Base-by-base conservation (phyloP, 2,797 vertebrate species). In the Enteromius thamalakanensis region DNA sequence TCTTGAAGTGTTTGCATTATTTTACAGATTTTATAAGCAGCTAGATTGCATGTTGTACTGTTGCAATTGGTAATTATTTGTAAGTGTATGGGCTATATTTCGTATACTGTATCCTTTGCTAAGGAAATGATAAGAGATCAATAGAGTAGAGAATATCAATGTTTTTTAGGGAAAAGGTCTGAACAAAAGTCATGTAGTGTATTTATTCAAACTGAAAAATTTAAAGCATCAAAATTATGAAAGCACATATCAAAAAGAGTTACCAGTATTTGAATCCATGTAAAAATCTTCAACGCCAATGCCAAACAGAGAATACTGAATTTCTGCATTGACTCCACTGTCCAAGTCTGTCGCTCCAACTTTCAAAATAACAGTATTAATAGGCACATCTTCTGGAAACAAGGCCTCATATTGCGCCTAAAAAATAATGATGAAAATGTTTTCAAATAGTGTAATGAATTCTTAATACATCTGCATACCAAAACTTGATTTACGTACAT, bases 261-360 rank as follows among this genome's bases (percentile, higher is more conserved):
- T 94, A 99, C 98, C 98, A 78, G 96, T 97, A 88, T 96, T 97
- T 87, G 96, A 93, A 89, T 95, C 94, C 88, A 99, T 95, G 90
- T 91, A 96, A 93, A 99, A 99, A 89, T 98, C 98, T 90, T 99
- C 98, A 29, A 96, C 96, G 65, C 97, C 97, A 6, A 95, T 94
- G 85, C 98, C 98, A 90, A 95, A 96, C 51, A 99, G 89, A 0
- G 96, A 96, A 37, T 98, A 99, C 83, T 96, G 96, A 87, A 99
- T 96, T 90, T 98, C 97, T 32, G 97, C 96, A 4, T 97, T 98
- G 89, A 96, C 95, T 84, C 97, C 97, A 86, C 96, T 95, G 90
- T 99, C 98, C 82, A 95, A 94, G 29, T 99, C 98, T 29, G 94
- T 94, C 9, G 98, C 98, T 3, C 94, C 94, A n/a, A 99, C 94